Evolutionary conservation across 2,888 invertebrate species (phyloP).

Genomic region (Criorhina ranunculi): DNA sequence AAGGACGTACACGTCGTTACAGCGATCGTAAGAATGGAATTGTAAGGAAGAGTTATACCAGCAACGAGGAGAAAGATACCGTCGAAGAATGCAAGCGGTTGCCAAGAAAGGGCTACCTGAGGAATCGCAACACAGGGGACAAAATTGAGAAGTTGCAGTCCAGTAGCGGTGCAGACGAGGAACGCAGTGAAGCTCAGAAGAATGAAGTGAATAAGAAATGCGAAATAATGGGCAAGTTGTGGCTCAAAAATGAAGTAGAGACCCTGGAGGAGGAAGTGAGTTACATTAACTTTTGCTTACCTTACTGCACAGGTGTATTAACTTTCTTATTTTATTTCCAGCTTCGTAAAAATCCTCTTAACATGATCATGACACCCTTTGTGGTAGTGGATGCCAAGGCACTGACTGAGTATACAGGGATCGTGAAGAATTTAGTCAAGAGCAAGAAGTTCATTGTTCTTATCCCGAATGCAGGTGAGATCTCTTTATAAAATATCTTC

Average conservation of each 20-base stretch:
- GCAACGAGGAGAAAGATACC: constrained; percentile 84
- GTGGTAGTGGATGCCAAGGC: constrained; percentile 94
- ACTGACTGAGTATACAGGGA: constrained; percentile 90
- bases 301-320: not conserved
- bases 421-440: constrained; percentile 92
- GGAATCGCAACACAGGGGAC: constrained; percentile 82
- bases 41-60: constrained; percentile 83
- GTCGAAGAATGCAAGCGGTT: constrained; percentile 83
- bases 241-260: constrained; percentile 94
- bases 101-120: constrained; percentile 83
- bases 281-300: constrained; percentile 2
- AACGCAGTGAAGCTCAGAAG: constrained; percentile 82
- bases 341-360: constrained; percentile 82
- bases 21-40: constrained; percentile 84
- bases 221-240: constrained; percentile 92
- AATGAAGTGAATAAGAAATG: constrained; percentile 81
- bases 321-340: constrained; percentile 60
- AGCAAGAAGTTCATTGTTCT: constrained; percentile 94
- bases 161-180: constrained; percentile 84
- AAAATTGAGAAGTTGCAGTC: constrained; percentile 83
- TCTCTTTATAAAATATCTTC: not conserved
- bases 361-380: constrained; percentile 90
- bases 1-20: constrained; percentile 83
- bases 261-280: constrained; percentile 91
- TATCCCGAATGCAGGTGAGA: constrained; percentile 93